phyloP scores from a whole-genome alignment of 2,797 vertebrate genomes.

The Lophius americanus region DNA sequence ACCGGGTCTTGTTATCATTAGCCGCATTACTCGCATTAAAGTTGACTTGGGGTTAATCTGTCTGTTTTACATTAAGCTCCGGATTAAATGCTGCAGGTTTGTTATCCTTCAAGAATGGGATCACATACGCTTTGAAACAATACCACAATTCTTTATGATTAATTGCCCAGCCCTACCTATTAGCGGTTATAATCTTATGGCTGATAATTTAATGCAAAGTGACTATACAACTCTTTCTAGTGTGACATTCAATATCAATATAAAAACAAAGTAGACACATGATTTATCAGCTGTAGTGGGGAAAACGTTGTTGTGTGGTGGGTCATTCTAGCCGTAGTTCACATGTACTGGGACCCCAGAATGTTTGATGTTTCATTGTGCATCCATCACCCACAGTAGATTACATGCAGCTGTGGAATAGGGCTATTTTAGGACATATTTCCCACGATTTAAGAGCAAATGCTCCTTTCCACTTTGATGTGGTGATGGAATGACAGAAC shows the following conservation, averaged over 20 bases:
- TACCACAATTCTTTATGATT: no score
- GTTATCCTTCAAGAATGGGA: no score
- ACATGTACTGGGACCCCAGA: conserved; percentile 18
- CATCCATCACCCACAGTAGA: conserved; percentile 53
- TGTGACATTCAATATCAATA: conserved; percentile 1
- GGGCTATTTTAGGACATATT: conserved; percentile 68
- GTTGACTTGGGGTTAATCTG: no score
- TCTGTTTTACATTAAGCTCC: no score
- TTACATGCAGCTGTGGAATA: conserved; percentile 66
- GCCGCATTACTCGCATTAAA: no score
- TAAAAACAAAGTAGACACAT: background rate
- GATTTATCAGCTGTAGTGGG: conserved; percentile 30
- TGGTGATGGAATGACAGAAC: conserved; percentile 65
- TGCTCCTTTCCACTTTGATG: conserved; percentile 56
- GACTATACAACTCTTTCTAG: background rate
- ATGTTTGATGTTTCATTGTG: conserved; percentile 67
- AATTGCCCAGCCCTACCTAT: no score
- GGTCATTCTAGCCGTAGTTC: conserved; percentile 35
- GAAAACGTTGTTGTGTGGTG: conserved; percentile 34
- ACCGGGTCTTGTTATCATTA: no score
- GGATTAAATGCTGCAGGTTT: no score
- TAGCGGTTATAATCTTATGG: no score
- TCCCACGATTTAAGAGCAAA: conserved; percentile 66
- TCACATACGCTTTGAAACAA: no score
- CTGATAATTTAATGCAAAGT: background rate